Evolutionary conservation across 2,888 invertebrate species (phyloP), one percentile per base, ranked within the genome.

Genomic region (Troglohyphantes excavatus): DNA sequence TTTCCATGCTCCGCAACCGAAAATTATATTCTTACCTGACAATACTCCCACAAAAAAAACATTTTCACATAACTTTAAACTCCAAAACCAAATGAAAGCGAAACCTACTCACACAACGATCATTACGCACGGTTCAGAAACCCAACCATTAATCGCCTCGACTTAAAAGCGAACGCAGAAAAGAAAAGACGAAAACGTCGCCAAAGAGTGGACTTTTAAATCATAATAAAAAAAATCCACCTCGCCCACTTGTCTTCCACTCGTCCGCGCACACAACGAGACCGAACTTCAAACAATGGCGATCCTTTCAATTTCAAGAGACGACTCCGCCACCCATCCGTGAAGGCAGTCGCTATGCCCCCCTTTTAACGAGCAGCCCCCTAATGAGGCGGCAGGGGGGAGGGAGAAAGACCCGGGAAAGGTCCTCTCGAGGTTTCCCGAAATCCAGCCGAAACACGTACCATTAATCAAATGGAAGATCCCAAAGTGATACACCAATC

Each of bases 401-500:
- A n/a, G n/a, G n/a, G n/a, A n/a, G 82, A 46, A 33, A 23, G 76
- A 75, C 63, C 67, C 27, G 11, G 61, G 59, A 21, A 46, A 17
- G 43, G 68, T 33, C 88, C 87, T 88, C 88, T 82, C 82, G 88
- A 88, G 88, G 82, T 65, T 75, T 82, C 67, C 88, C 67, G 76
- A 88, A 88, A 88, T 88, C 88, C 88, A 82, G 82, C 88, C 88
- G 75, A 88, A 88, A 88, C 88, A 88, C 81, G 88, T 88, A 61
- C 88, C 88, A 88, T 88, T 88, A 88, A 88, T 88, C 88, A 88
- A 76, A 85, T 76, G 85, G 85, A 85, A 85, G 76, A 76, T 82
- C 75, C 88, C 82, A 88, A 88, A 88, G 88, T 88, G 88, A 88
- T 88, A 88, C 88, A 88, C 88, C 88, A 88, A 88, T 88, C 82